These are phyloP conservation scores for Selene dorsalis DNA, from an alignment of 2,797 vertebrate genomes.

Conservation along the genomic window DNA sequence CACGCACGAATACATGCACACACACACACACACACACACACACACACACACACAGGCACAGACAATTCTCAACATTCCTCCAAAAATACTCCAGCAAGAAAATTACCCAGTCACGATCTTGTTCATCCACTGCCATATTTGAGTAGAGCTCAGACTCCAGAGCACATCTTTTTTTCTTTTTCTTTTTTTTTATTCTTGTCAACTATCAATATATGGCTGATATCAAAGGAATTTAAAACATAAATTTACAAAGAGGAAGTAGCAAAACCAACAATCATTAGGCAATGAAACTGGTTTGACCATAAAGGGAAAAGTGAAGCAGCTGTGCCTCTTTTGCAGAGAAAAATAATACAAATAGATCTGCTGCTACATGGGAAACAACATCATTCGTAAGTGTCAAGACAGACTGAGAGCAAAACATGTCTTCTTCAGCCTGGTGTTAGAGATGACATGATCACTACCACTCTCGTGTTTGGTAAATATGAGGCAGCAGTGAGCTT, in stretches of 20 bases:
- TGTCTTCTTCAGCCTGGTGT: neutral
- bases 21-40: constrained; percentile 21
- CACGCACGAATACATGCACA: too few relatives aligned
- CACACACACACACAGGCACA: constrained; percentile 19
- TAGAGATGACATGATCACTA: neutral
- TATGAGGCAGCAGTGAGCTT: too few relatives aligned
- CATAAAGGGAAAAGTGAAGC: constrained; percentile 5
- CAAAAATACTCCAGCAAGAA: constrained; percentile 47
- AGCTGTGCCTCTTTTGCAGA: neutral
- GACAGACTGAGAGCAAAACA: neutral
- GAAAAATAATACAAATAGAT: neutral
- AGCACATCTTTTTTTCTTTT: constrained; percentile 6
- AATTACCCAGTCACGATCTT: constrained; percentile 33
- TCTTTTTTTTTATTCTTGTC: constrained; percentile 18
- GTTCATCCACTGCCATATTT: constrained; percentile 49
- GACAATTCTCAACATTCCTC: constrained; percentile 53
- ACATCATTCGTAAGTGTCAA: neutral
- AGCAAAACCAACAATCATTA: constrained; percentile 11
- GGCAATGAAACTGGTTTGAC: constrained; percentile 10
- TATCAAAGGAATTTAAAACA: constrained; percentile 21
- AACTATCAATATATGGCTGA: neutral
- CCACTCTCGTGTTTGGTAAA: neutral
- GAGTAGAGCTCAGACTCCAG: constrained; percentile 13
- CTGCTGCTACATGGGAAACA: neutral
- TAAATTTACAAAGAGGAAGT: constrained; percentile 9